These are phyloP conservation scores for Patella caerulea DNA, from an alignment of 2,888 invertebrate species.

Conservation along the genomic window DNA sequence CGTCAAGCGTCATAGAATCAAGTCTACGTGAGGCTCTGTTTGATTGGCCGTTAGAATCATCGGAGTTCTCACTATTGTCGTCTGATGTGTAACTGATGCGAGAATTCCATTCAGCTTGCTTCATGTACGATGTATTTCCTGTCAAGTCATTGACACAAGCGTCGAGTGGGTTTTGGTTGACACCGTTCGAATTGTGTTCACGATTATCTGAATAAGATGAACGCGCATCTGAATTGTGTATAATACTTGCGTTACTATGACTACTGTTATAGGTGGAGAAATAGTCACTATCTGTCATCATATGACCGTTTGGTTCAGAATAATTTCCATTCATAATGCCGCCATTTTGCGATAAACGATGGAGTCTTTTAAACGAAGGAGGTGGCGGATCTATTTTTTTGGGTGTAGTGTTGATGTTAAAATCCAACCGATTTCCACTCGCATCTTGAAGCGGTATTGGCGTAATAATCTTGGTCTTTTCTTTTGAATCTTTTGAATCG, in stretches of 20 bases:
- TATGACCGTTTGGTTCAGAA: constrained; percentile 41
- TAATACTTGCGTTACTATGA: constrained; percentile 28
- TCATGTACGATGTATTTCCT: constrained; percentile 4
- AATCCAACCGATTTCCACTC: constrained; percentile 44
- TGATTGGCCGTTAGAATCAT: constrained; percentile 39
- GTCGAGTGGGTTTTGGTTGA: constrained; percentile 28
- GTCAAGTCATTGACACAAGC: constrained; percentile 38
- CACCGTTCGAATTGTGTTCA: constrained; percentile 30
- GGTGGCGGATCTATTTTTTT: constrained; percentile 59
- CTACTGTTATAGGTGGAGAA: constrained; percentile 52
- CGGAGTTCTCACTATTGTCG: constrained; percentile 48
- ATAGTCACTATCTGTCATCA: constrained; percentile 57
- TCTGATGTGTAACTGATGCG: constrained; percentile 45
- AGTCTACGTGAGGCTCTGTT: constrained; percentile 30
- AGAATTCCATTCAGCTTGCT: constrained; percentile 38
- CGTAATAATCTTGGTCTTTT: constrained; percentile 43
- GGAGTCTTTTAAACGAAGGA: constrained; percentile 30
- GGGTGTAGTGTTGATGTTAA: constrained; percentile 44
- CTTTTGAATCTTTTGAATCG: constrained; percentile 40
- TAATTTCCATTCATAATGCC: constrained; percentile 39
- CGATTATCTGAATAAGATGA: constrained; percentile 30
- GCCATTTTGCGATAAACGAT: constrained; percentile 1
- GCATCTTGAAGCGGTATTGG: constrained; percentile 42
- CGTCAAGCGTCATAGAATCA: constrained; percentile 42
- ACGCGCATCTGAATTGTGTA: constrained; percentile 29